Percentiles rank a stretch among this genome's conserved stretches.
phyloP scores from a whole-genome alignment of 2,113 vertebrate species.

The Carettochelys insculpta region DNA sequence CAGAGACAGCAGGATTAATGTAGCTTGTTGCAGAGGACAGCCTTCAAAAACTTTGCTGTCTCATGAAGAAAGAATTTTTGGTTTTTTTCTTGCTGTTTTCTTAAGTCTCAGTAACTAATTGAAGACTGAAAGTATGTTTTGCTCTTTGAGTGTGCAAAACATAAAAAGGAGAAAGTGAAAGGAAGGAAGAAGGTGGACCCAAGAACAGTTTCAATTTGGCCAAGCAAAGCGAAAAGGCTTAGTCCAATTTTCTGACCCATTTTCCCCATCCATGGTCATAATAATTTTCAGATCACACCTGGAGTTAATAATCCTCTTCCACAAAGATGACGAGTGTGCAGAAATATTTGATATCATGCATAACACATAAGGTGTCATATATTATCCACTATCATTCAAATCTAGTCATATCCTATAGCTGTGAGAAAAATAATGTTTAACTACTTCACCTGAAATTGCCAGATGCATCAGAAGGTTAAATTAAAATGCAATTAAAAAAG shows the following conservation, averaged over 20 bases:
- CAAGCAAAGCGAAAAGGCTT: not conserved
- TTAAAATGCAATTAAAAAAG: conserved; percentile 62
- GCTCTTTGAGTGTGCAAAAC: not conserved
- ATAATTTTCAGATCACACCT: not conserved
- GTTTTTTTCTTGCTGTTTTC: not conserved
- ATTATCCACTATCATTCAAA: conserved; percentile 53
- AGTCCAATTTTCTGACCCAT: not conserved
- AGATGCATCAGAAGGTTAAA: conserved; percentile 42
- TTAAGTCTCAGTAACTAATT: not conserved
- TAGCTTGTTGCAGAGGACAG: not conserved
- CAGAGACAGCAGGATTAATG: not conserved
- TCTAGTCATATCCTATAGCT: conserved; percentile 25
- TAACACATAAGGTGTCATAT: conserved; percentile 34
- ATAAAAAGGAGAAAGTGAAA: not conserved
- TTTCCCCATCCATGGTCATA: not conserved
- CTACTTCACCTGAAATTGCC: conserved; percentile 19
- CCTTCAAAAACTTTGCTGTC: not conserved
- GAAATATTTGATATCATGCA: not conserved
- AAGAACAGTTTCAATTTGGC: not conserved
- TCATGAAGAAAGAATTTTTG: fast-evolving
- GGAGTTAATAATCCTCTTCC: not conserved
- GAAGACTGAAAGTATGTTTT: not conserved
- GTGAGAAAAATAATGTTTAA: conserved; percentile 31
- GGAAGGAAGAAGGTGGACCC: not conserved
- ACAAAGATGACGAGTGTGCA: not conserved